A percentile compares a stretch with the other conserved stretches of the same genome.
Conservation (phyloP, 2,888 invertebrate genomes). For the Argyra leucocephala region DNA sequence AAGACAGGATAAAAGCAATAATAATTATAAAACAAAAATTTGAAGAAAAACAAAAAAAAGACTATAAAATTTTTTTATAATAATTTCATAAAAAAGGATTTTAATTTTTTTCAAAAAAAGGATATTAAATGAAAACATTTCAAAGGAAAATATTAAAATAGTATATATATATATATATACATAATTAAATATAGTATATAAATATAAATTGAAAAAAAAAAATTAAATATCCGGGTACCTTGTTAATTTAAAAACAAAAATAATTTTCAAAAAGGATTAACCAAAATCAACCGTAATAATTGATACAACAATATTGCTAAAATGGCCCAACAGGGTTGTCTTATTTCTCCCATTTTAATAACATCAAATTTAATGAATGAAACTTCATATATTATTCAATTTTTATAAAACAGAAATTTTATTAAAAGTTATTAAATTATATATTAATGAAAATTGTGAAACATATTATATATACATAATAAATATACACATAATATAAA, state of each 20-base stretch:
- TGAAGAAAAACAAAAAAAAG: background rate
- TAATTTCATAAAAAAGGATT: background rate
- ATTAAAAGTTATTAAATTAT: no score
- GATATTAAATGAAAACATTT: background rate
- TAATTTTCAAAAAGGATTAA: background rate
- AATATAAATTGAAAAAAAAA: no score
- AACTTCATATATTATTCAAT: conserved; percentile 11
- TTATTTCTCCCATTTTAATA: conserved; percentile 24
- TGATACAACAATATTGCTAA: conserved; percentile 29
- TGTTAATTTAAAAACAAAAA: background rate
- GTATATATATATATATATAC: no score
- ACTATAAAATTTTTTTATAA: background rate
- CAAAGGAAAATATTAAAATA: no score
- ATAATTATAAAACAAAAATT: background rate
- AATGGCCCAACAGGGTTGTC: conserved; percentile 29
- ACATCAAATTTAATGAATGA: conserved; percentile 22
- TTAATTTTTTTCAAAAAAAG: background rate
- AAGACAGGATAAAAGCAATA: conserved; percentile 7
- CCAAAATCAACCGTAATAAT: conserved; percentile 15
- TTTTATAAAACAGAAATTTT: no score
- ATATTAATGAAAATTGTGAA: no score
- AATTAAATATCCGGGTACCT: no score
- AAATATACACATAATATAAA: no score
- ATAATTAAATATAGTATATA: no score
- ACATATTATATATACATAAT: no score